Evolutionary conservation across 2,113 vertebrate genomes (phyloP).

Genomic region (Pionites leucogaster): DNA sequence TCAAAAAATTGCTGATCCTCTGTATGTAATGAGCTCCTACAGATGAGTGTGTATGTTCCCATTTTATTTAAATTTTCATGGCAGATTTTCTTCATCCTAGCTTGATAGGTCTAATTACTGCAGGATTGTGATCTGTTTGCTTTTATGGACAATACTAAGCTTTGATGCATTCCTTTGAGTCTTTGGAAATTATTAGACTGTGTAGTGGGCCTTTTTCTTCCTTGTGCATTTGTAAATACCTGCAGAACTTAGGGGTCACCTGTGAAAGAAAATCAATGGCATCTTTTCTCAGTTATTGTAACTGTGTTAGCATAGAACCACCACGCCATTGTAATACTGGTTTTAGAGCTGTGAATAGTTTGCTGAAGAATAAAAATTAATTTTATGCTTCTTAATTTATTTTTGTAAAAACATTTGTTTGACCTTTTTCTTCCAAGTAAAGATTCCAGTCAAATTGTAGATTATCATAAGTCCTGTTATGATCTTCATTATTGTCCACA

Average conservation of each 20-base stretch:
- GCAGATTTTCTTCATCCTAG: neutral
- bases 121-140: neutral
- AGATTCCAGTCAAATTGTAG: neutral
- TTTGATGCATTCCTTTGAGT: constrained; percentile 13
- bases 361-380: neutral
- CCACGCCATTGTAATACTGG: neutral
- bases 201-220: neutral
- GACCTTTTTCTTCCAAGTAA: neutral
- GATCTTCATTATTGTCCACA: neutral
- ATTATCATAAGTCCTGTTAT: neutral
- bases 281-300: neutral
- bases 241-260: neutral
- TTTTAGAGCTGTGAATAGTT: neutral
- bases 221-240: neutral
- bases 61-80: neutral
- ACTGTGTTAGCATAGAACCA: neutral
- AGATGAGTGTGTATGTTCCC: neutral
- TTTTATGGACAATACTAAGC: neutral
- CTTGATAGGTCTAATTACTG: neutral
- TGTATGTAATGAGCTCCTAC: neutral
- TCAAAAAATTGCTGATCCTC: neutral
- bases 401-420: neutral
- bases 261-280: neutral
- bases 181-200: neutral
- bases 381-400: neutral